Evolutionary conservation across 2,113 vertebrate genomes (phyloP), one percentile per base, ranked within the genome.

Genomic region (Nothobranchius furzeri): DNA sequence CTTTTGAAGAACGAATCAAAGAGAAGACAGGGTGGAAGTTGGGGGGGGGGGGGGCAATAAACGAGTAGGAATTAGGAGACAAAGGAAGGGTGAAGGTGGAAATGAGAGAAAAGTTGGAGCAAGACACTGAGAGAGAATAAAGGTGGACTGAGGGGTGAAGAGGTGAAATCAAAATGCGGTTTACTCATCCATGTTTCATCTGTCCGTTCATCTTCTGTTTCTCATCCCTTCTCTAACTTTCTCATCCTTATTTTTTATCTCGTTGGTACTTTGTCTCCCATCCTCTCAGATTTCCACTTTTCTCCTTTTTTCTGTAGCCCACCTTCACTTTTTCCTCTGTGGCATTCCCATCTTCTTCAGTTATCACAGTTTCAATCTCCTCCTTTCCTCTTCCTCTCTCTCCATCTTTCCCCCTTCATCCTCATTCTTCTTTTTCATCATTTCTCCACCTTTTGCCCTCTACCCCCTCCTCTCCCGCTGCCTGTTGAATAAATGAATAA

Each of bases 1-100:
- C 75, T 70, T 81, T 73, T 70, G 73, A 74, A 76, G 74, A 20
- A 53, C 36, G 46, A 70, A 82, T 75, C 69, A 79, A 77, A 79
- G 76, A 13, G 14, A 35, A 60, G 37, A 0, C 13, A 36, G 2
- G 35, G n/a, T 17, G 36, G 8, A 50, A 13, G 9, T 1, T 40
- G 8, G 9, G 30, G 50, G 14, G n/a, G 50, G 35, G 36, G 59
- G n/a, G 35, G 52, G 35, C 7, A 25, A 10, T 35, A 62, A 64
- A 59, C n/a, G 68, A 42, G 51, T 40, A 45, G 64, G 55, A 64
- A 73, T 60, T 30, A 76, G 7, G 53, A 77, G 73, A 80, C 66
- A 80, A 74, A 73, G 69, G 71, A 25, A 24, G 63, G 51, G 62
- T 53, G 35, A 56, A 37, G 70, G 74, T 46, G 9, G 42, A 37